Base-by-base conservation (phyloP, 1,140 invertebrate species). In the Drosophila nasuta region DNA sequence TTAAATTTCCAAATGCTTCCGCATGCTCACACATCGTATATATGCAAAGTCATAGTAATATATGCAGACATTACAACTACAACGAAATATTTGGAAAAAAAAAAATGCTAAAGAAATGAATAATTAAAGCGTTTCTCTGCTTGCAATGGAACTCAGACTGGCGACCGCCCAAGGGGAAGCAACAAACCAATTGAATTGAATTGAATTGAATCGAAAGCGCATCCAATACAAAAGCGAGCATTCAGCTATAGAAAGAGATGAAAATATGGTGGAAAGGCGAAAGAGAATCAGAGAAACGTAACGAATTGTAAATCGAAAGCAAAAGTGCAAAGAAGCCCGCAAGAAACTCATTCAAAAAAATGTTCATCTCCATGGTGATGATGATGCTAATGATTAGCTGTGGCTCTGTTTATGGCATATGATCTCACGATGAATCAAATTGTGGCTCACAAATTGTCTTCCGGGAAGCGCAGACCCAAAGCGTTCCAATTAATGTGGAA, bases 401-500 rank as follows among this genome's bases (percentile, higher is more conserved):
- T 15, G 48, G 49, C 38, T 33, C 38, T 33, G 28, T 49, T 43
- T 49, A 62, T 49, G 59, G 46, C 59, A 62, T 58, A 15, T 28
- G 46, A 52, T 66, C 62, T 58, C 63, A 25, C 43, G 35, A 43
- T 52, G 54, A 73, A 73, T 73, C 54, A 52, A 72, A 73, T 73
- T 73, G 70, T 67, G 25, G 17, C 20, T 15, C 45, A 73, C 70
- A 60, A 52, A 54, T 74, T 68, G 20, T 60, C 41, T 68, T 68
- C 56, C 71, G 54, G 71, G 48, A 46, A 60, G 49, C 38, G 11
- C 33, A 62, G 59, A 33, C 25, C 15, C 67, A 62, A 75, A 49
- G 75, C 65, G 38, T 63, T 69, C 63, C 81, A 86, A 85, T 86
- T 85, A 72, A 81, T 81, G 59, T 78, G 65, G 45, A 69, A 86